A percentile compares a stretch with the other conserved stretches of the same genome.
Evolutionary conservation across 1,140 invertebrate species (phyloP).

Genomic region (Vollenhovia emeryi): DNA sequence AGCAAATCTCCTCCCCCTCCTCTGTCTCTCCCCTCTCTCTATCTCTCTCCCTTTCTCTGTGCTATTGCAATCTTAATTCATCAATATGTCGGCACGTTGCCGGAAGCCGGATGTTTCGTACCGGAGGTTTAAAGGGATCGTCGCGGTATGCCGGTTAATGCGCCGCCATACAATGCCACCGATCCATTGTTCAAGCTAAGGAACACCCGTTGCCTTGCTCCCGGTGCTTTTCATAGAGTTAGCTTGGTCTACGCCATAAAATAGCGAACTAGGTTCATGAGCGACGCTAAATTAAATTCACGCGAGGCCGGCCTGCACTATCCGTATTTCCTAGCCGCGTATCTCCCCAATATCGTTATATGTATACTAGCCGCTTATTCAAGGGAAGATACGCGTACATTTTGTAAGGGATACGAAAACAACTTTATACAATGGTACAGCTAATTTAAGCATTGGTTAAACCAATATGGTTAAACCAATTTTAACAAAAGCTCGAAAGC

Average conservation of each 20-base stretch:
- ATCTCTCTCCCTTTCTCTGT: conserved; percentile 23
- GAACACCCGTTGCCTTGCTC: conserved; percentile 20
- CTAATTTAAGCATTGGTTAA: not conserved
- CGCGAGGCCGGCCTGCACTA: not conserved
- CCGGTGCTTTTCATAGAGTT: conserved; percentile 28
- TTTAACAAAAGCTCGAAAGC: not conserved
- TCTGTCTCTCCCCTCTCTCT: conserved; percentile 38
- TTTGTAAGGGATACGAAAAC: not conserved
- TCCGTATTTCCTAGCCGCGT: not conserved
- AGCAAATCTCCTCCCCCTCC: not conserved
- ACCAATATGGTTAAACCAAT: not conserved
- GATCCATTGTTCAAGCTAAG: conserved; percentile 53
- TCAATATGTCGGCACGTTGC: conserved; percentile 40
- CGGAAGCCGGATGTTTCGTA: conserved; percentile 52
- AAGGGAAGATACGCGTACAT: not conserved
- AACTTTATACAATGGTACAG: not conserved
- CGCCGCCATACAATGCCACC: conserved; percentile 18
- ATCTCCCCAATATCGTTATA: conserved; percentile 2
- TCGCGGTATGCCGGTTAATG: conserved; percentile 16
- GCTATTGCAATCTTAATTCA: conserved; percentile 52
- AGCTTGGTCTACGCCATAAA: conserved; percentile 27
- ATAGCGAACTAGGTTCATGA: conserved; percentile 46
- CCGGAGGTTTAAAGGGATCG: conserved; percentile 35
- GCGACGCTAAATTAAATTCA: conserved; percentile 44
- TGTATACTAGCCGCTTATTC: not conserved